phyloP scores from a whole-genome alignment of 2,888 invertebrate species.

The Pinctada fucata region DNA sequence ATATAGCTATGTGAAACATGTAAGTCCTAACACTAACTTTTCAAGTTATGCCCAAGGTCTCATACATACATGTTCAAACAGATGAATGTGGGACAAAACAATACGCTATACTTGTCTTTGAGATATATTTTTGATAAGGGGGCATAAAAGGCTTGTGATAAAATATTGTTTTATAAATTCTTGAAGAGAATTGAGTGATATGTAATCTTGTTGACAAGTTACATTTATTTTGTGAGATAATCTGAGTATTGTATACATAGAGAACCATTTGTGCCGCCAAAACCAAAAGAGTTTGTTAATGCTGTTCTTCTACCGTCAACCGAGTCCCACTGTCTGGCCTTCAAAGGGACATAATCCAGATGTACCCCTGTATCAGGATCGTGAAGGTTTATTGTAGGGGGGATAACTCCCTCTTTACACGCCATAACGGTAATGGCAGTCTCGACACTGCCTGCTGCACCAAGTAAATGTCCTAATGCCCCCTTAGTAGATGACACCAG shows the following conservation, averaged over 20 bases:
- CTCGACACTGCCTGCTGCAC: slow-evolving; percentile 98
- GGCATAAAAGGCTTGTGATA: no score
- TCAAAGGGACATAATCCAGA: slow-evolving; percentile 85
- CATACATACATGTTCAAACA: no score
- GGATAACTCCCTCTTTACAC: slow-evolving; percentile 85
- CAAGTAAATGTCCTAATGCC: slow-evolving; percentile 96
- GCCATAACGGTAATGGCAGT: slow-evolving; percentile 90
- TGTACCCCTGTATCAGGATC: slow-evolving; percentile 80
- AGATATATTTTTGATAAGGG: no score
- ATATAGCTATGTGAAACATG: no score
- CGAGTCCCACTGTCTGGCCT: slow-evolving; percentile 82
- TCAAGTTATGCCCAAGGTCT: no score
- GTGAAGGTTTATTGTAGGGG: slow-evolving; percentile 92
- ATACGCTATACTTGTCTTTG: no score
- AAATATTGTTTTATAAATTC: no score
- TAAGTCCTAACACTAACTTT: no score
- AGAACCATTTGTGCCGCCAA: slow-evolving; percentile 98
- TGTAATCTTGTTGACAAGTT: no score
- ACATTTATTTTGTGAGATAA: background rate
- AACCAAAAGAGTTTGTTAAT: slow-evolving; percentile 98
- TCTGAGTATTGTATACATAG: slow-evolving; percentile 63
- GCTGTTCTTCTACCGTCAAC: slow-evolving; percentile 81
- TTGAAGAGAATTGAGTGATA: no score
- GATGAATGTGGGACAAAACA: no score
- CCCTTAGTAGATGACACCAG: slow-evolving; percentile 93